Base-by-base conservation (phyloP, 2,797 vertebrate species). In the Astyanax mexicanus region DNA sequence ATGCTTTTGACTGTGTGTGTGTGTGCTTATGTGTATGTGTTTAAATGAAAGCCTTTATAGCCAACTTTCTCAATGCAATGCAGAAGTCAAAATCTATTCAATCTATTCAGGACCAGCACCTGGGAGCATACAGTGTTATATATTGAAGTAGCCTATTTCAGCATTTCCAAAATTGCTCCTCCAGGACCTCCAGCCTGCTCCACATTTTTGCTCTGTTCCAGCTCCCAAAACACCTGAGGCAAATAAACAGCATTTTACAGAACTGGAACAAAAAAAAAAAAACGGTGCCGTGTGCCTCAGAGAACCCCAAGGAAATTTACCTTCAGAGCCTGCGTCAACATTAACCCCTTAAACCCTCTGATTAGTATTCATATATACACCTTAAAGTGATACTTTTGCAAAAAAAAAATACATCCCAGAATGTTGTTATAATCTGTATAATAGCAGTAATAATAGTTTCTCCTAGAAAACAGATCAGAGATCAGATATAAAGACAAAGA, bases 241-340 rank as follows among this genome's bases (percentile, higher is more conserved):
- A 35, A 35, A 58, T 58, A 58, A 32, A 32, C 55, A 58, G 55
- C 55, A 10, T 9, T 57, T 37, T 32, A 58, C 55, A 37, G 27
- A 10, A 11, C 15, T 15, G 7, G 55, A 58, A 27, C 27, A 58
- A 13, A 32, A 58, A 37, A 17, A n/a, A 25, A 3, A 12, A n/a
- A n/a, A n/a, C n/a, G 2, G 5, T 32, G 52, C 52, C 1, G 1
- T 1, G 52, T 52, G 23, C 11, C 52, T 15, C 4, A 0, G 52
- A 15, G 25, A 21, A 12, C 10, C 0, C 8, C 1, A 21, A n/a
- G n/a, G n/a, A n/a, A n/a, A n/a, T n/a, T 51, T 11, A 21, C 21
- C 12, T 23, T 25, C 25, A 52, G 7, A 9, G 10, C 12, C 52
- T 4, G 23, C 25, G 27, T 10, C 12, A 11, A 54, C 23, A 54